phyloP scores from a whole-genome alignment of 1,140 invertebrate species.

The Sycophaga agraensis region DNA sequence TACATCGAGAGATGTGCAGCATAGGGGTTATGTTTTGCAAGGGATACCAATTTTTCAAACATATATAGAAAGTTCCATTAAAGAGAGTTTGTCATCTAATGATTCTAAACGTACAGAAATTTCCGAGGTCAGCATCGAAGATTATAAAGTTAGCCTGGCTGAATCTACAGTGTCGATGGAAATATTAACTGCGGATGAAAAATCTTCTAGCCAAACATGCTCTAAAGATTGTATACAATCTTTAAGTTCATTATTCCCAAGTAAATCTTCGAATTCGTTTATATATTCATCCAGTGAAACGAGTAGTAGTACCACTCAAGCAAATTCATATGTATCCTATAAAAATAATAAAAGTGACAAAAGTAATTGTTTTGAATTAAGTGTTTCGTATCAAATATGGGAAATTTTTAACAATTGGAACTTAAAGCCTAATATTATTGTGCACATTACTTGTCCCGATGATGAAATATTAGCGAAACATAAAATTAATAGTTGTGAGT shows the following conservation, averaged over 20 bases:
- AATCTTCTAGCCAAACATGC: too few species aligned
- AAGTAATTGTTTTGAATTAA: too few species aligned
- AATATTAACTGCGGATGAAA: too few species aligned
- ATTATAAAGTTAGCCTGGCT: not conserved
- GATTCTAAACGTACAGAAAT: not conserved
- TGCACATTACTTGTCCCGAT: constrained; percentile 59
- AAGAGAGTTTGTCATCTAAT: not conserved
- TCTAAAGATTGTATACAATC: not conserved
- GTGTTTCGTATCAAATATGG: constrained; percentile 30
- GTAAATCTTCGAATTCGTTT: not conserved
- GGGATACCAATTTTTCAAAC: constrained; percentile 61
- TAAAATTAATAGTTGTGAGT: too few species aligned
- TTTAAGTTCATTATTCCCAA: not conserved
- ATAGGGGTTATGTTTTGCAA: constrained; percentile 63
- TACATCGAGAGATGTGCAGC: constrained; percentile 52
- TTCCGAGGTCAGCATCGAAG: not conserved
- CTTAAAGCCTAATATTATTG: constrained; percentile 56
- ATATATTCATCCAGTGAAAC: not conserved
- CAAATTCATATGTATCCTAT: not conserved
- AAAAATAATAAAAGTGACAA: not conserved
- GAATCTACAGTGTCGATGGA: too few species aligned
- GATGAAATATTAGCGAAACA: constrained; percentile 45
- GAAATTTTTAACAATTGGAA: constrained; percentile 41
- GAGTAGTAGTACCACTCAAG: not conserved
- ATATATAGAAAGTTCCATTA: constrained; percentile 31